Percentiles rank a stretch among this genome's conserved stretches.
These are phyloP conservation scores for Drosophila longiperda DNA, from an alignment of 2,888 invertebrate species.

Conservation along the genomic window DNA sequence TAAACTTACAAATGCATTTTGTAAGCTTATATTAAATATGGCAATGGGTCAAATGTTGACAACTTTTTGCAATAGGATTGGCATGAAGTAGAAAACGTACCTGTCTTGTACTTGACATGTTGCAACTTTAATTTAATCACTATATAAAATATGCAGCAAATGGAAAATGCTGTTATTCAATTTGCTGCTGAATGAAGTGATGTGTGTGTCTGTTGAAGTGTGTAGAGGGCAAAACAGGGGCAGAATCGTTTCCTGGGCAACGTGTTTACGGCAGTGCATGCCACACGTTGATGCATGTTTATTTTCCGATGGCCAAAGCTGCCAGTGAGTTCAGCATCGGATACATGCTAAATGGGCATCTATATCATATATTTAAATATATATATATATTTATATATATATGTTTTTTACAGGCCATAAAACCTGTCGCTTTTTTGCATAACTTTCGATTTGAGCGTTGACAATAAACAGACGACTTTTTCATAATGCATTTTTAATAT, in stretches of 20 bases:
- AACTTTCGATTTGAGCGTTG: constrained; percentile 40
- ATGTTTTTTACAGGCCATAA: constrained; percentile 40
- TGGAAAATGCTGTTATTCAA: constrained; percentile 80
- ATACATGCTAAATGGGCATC: constrained; percentile 1
- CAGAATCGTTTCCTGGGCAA: constrained; percentile 51
- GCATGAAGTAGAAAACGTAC: constrained; percentile 24
- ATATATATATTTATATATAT: background rate
- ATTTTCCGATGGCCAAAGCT: constrained; percentile 53
- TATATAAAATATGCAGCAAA: constrained; percentile 75
- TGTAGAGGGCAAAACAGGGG: constrained; percentile 1
- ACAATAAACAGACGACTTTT: constrained; percentile 71
- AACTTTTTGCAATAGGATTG: constrained; percentile 35
- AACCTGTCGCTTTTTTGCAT: constrained; percentile 57
- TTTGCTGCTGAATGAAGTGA: constrained; percentile 76
- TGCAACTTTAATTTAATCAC: constrained; percentile 76
- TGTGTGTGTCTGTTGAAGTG: constrained; percentile 34
- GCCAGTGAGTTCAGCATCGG: constrained; percentile 55
- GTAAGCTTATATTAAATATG: constrained; percentile 10
- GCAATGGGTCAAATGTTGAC: constrained; percentile 15
- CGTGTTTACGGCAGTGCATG: constrained; percentile 74
- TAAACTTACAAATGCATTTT: background rate
- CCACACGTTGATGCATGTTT: constrained; percentile 68
- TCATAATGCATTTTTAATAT: constrained; percentile 75
- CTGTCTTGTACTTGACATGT: constrained; percentile 31
- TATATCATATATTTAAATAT: background rate